phyloP scores from a whole-genome alignment of 1,140 invertebrate genomes.

The Drosophila takahashii region DNA sequence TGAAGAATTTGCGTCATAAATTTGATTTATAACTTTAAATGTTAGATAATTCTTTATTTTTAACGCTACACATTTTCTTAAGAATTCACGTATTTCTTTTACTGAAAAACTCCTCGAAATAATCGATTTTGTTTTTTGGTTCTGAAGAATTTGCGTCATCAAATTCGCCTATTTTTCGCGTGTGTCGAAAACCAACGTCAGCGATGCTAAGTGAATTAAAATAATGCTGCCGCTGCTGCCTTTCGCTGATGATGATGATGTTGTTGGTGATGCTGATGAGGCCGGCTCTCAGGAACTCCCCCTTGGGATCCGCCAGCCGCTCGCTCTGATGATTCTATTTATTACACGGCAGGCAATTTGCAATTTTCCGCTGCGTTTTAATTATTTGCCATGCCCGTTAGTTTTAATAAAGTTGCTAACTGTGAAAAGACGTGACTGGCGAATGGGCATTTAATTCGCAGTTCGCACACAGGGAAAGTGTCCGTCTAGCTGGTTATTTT shows the following conservation, averaged over 20 bases:
- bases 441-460: slow-evolving; percentile 75
- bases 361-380: slow-evolving; percentile 73
- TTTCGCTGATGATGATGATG: slow-evolving; percentile 17
- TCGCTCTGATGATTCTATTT: slow-evolving; percentile 77
- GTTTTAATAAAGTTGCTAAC: slow-evolving; percentile 83
- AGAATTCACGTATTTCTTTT: too few species aligned
- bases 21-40: too few species aligned
- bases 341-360: slow-evolving; percentile 78
- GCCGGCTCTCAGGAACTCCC: slow-evolving; percentile 13
- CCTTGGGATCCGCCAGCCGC: slow-evolving; percentile 26
- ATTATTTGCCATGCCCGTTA: slow-evolving; percentile 78
- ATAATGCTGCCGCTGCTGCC: slow-evolving; percentile 58
- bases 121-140: not conserved
- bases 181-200: slow-evolving; percentile 56
- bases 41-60: too few species aligned
- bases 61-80: too few species aligned
- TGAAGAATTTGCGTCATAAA: too few species aligned
- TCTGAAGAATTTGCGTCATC: not conserved
- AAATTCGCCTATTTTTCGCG: not conserved
- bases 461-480: slow-evolving; percentile 74
- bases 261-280: slow-evolving; percentile 45
- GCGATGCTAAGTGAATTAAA: slow-evolving; percentile 78
- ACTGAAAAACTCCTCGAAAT: not conserved
- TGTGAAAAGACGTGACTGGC: slow-evolving; percentile 80
- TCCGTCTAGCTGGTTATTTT: slow-evolving; percentile 29